Conservation (phyloP, 1,140 invertebrate genomes). For the Argopecten irradians region DNA sequence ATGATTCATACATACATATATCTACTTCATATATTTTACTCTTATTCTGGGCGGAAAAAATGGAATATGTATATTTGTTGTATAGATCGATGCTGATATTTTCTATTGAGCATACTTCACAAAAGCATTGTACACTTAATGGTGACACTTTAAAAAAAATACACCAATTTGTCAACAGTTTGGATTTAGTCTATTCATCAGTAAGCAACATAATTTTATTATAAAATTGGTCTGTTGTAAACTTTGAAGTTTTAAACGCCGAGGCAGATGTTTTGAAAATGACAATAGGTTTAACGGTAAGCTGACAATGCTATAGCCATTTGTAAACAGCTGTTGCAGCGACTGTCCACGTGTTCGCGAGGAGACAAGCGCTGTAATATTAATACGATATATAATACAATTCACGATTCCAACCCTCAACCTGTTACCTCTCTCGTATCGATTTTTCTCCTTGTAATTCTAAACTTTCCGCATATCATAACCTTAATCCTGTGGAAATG, state of each 20-base stretch:
- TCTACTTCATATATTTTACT: neutral
- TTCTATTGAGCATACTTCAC: neutral
- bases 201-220: too few species aligned
- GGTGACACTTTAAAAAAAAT: too few species aligned
- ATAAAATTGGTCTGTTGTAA: too few species aligned
- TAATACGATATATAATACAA: neutral
- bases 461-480: neutral
- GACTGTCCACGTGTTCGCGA: neutral
- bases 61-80: neutral
- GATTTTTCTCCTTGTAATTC: neutral
- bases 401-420: neutral
- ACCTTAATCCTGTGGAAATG: neutral
- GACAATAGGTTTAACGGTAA: neutral
- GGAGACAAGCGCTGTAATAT: neutral
- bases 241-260: neutral
- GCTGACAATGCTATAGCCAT: neutral
- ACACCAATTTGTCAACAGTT: too few species aligned
- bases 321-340: neutral
- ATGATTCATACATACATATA: neutral
- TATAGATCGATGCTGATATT: neutral
- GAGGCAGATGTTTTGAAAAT: neutral
- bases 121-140: too few species aligned
- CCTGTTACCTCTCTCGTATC: neutral
- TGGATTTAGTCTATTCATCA: too few species aligned
- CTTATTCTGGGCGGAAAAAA: neutral